phyloP scores from a whole-genome alignment of 2,888 invertebrate species.

The Tetheella fluctuosa region DNA sequence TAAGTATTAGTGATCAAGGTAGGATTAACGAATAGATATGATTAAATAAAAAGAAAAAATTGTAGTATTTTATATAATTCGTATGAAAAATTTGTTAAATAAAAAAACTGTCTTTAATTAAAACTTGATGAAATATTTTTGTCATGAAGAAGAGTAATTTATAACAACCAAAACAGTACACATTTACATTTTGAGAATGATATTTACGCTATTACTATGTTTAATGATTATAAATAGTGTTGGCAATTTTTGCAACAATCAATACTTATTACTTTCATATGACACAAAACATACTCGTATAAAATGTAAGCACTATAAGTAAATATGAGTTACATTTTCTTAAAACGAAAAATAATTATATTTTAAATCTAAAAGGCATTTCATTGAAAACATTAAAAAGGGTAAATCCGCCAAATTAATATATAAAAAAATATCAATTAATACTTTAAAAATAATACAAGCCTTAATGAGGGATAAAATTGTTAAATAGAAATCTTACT shows the following conservation, averaged over 20 bases:
- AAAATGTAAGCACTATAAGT: slow-evolving; percentile 14
- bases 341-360: slow-evolving; percentile 40
- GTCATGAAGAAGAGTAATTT: slow-evolving; percentile 60
- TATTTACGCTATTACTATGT: not conserved
- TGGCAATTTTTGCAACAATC: not conserved
- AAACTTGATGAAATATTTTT: slow-evolving; percentile 62
- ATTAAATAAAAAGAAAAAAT: slow-evolving; percentile 45
- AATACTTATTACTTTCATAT: not conserved
- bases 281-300: slow-evolving; percentile 4
- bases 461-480: slow-evolving; percentile 64
- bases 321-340: slow-evolving; percentile 25
- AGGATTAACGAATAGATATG: slow-evolving; percentile 19
- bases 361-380: slow-evolving; percentile 39
- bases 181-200: not conserved
- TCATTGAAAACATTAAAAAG: slow-evolving; percentile 41
- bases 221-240: not conserved
- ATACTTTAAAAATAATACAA: slow-evolving; percentile 79
- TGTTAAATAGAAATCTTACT: slow-evolving; percentile 75
- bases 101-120: slow-evolving; percentile 75
- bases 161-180: slow-evolving; percentile 53
- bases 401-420: slow-evolving; percentile 54
- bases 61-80: slow-evolving; percentile 78
- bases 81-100: slow-evolving; percentile 77
- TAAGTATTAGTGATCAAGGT: not conserved
- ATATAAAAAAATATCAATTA: slow-evolving; percentile 54